Conservation (phyloP, 1,140 invertebrate species). For the Hydropsyche tenuis region DNA sequence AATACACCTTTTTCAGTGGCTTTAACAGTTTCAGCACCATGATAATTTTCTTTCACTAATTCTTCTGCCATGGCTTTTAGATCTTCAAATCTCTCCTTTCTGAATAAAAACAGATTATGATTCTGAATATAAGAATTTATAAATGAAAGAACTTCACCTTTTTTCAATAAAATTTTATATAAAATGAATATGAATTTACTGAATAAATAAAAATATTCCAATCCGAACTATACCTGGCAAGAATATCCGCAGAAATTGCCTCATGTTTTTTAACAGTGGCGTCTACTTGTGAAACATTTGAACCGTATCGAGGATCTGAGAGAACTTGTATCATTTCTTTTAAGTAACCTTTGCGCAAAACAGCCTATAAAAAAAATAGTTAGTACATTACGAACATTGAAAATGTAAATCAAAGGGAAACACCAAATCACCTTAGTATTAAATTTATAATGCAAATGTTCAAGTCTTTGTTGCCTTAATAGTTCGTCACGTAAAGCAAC, state of each 20-base stretch:
- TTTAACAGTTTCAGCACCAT: constrained; percentile 84
- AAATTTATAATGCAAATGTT: constrained; percentile 96
- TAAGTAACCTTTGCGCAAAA: constrained; percentile 90
- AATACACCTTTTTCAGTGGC: constrained; percentile 86
- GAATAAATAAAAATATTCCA: too few species aligned
- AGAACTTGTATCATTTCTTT: constrained; percentile 98
- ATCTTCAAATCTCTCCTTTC: constrained; percentile 93
- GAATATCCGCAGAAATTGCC: constrained; percentile 96
- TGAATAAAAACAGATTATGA: constrained; percentile 49
- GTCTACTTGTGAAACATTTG: constrained; percentile 91
- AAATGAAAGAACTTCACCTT: too few species aligned
- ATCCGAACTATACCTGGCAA: constrained; percentile 75
- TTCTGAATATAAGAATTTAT: too few species aligned
- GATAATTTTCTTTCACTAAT: constrained; percentile 90
- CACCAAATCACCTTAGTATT: constrained; percentile 82
- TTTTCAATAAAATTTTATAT: too few species aligned
- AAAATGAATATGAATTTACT: too few species aligned
- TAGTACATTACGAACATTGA: neutral
- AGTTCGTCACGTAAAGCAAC: constrained; percentile 91
- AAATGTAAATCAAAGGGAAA: too few species aligned
- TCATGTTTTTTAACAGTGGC: constrained; percentile 98
- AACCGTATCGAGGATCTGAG: constrained; percentile 90
- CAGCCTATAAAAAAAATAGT: constrained; percentile 68
- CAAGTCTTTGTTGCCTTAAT: constrained; percentile 89
- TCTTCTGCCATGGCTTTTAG: constrained; percentile 91